These are phyloP conservation scores for Plemyria rubiginata DNA, from an alignment of 2,888 invertebrate species.

Conservation along the genomic window DNA sequence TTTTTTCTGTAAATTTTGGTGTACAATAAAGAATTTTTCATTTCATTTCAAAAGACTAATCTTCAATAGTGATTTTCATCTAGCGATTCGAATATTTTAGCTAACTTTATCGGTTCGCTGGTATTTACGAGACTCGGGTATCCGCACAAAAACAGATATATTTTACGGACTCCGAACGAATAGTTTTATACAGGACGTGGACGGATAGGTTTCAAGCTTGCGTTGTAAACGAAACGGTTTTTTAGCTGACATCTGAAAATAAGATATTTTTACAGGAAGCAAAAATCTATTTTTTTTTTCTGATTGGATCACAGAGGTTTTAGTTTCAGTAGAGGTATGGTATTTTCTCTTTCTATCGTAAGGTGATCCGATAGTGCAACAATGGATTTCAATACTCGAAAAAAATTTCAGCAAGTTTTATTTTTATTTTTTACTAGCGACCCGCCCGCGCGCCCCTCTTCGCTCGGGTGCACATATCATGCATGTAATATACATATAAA, in stretches of 20 bases:
- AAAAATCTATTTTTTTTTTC: not conserved
- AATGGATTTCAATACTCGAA: too few relatives aligned
- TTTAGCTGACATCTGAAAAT: not conserved
- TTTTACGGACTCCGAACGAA: constrained; percentile 33
- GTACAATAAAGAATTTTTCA: too few relatives aligned
- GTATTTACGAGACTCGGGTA: constrained; percentile 25
- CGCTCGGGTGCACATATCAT: too few relatives aligned
- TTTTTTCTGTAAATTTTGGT: too few relatives aligned
- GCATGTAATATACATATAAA: too few relatives aligned
- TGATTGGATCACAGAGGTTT: too few relatives aligned
- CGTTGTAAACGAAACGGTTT: constrained; percentile 16
- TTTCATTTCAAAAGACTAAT: not conserved
- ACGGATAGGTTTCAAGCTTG: constrained; percentile 21
- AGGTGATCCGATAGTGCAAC: too few relatives aligned
- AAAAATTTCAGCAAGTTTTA: too few relatives aligned
- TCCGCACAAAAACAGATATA: constrained; percentile 39
- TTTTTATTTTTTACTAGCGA: too few relatives aligned
- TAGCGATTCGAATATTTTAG: constrained; percentile 28
- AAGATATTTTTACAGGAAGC: not conserved
- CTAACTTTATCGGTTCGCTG: constrained; percentile 30
- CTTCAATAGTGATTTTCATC: constrained; percentile 1
- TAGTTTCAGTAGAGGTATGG: too few relatives aligned
- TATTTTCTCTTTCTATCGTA: too few relatives aligned
- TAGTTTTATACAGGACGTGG: constrained; percentile 32
- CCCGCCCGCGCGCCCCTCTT: too few relatives aligned